Evolutionary conservation across 2,888 invertebrate species (phyloP).

Genomic region (Ferdinandea cuprea): DNA sequence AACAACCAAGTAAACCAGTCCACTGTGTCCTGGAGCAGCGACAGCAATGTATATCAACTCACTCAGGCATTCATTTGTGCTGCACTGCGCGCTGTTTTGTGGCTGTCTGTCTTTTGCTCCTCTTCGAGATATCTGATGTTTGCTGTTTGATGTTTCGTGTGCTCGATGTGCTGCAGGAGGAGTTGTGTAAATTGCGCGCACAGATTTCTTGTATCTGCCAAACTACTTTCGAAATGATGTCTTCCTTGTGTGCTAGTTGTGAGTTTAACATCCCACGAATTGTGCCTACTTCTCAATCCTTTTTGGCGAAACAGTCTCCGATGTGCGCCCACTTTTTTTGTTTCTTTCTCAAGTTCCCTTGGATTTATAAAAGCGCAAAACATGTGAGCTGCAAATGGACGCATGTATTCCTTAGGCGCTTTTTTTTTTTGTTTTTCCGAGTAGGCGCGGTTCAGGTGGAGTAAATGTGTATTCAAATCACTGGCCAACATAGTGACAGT

Average conservation of each 20-base stretch:
- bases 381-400: slow-evolving; percentile 31
- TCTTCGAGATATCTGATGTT: slow-evolving; percentile 37
- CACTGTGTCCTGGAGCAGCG: slow-evolving; percentile 52
- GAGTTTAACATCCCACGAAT: slow-evolving; percentile 52
- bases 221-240: slow-evolving; percentile 74
- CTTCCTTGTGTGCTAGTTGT: slow-evolving; percentile 69
- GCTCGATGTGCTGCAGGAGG: slow-evolving; percentile 51
- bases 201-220: slow-evolving; percentile 74
- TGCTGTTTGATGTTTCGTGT: slow-evolving; percentile 51
- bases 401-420: slow-evolving; percentile 1
- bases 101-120: slow-evolving; percentile 35
- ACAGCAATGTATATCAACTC: slow-evolving; percentile 50
- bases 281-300: slow-evolving; percentile 59
- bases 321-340: slow-evolving; percentile 55
- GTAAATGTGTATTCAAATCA: slow-evolving; percentile 12
- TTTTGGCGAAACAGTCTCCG: slow-evolving; percentile 36
- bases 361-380: not conserved
- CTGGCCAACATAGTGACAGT: not conserved
- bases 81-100: too few relatives aligned
- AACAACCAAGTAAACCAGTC: slow-evolving; percentile 58
- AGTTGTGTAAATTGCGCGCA: slow-evolving; percentile 73
- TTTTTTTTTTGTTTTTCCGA: too few relatives aligned
- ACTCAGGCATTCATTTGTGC: slow-evolving; percentile 36
- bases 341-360: slow-evolving; percentile 2
- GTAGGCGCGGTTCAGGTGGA: slow-evolving; percentile 41